Evolutionary conservation across 2,888 invertebrate genomes (phyloP), one percentile per base, ranked within the genome.

Genomic region (Amiota mariae): DNA sequence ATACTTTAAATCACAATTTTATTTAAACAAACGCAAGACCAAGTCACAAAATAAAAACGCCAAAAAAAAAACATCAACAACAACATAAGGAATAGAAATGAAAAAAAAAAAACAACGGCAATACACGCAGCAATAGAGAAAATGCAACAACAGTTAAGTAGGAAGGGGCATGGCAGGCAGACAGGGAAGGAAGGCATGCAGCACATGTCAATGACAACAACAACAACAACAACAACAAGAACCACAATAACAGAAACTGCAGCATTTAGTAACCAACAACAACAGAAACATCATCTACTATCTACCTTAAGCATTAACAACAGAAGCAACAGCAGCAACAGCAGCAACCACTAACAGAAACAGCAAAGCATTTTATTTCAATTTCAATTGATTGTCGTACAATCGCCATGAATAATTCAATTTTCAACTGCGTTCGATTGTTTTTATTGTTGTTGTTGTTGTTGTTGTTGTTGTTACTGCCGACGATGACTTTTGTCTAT

Each of bases 351-450:
- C 6, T 11, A 75, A 56, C 73, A 77, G 36, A 36, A 36, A 72
- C 73, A 77, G 67, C 73, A 77, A 67, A 82, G 87, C 81, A 81
- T 84, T 83, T 85, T 85, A 88, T 88, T 87, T 88, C 87, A 88
- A 88, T 88, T 88, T 86, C 88, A 88, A 88, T 88, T 88, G 88
- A 88, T 88, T 88, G 88, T 88, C 88, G 87, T 84, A 88, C 88
- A 88, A 88, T 88, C 88, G 88, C 88, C 88, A 88, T 88, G 88
- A 88, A 88, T 88, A 87, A 87, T 87, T 87, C 88, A 87, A 84
- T 87, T 78, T 84, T 82, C 80, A 84, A 82, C 84, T 83, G 84
- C 84, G 79, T 79, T 79, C 20, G 61, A 20, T 8, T 20, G 66
- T 15, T 72, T 68, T 56, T 75, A 66, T 57, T 77, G 74, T 64